Base-by-base conservation (phyloP, 2,113 vertebrate species). In the Malurus alboscapulatus region DNA sequence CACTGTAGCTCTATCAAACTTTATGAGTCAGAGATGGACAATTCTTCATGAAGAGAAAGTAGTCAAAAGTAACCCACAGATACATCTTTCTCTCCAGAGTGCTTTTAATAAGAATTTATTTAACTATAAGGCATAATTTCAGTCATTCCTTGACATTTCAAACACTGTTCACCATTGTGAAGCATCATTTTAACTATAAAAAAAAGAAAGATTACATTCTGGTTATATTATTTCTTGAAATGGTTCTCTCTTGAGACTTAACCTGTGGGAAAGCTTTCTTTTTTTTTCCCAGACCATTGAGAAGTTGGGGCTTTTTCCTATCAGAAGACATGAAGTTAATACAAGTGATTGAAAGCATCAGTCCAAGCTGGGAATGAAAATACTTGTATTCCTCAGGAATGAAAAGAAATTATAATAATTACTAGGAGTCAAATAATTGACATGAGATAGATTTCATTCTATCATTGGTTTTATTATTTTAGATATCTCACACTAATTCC, bases 121-220 rank as follows among this genome's bases (percentile, higher is more conserved):
- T 95, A 84, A 84, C 48, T 84, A 78, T 51, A 75, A 76, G 21
- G 34, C 16, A 7, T 73, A 79, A 81, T 92, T 92, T 95, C 38
- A 76, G 59, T 79, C 44, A 79, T 48, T 24, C 8, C 36, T 68
- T 82, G 57, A n/a, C 12, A 76, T 84, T 95, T 94, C 42, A 76
- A 89, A 83, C 34, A 54, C 25, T 54, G 4, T 42, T 32, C 58
- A 78, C 42, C 29, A 32, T 32, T 82, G 34, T 42, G 79, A 93
- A 91, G 75, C 40, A 91, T 48, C 36, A 81, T 45, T 95, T 79
- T 73, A 62, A 53, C 58, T 91, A 72, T 68, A 75, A 84, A 87
- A 78, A 78, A 75, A 78, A 59, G 47, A 90, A 86, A 84, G 9
- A 90, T 84, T 90, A 81, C 36, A 24, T 81, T 90, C 72, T 74